A percentile compares a stretch with the other conserved stretches of the same genome.
phyloP scores from a whole-genome alignment of 2,113 vertebrate species.

The Sminthopsis crassicaudata region DNA sequence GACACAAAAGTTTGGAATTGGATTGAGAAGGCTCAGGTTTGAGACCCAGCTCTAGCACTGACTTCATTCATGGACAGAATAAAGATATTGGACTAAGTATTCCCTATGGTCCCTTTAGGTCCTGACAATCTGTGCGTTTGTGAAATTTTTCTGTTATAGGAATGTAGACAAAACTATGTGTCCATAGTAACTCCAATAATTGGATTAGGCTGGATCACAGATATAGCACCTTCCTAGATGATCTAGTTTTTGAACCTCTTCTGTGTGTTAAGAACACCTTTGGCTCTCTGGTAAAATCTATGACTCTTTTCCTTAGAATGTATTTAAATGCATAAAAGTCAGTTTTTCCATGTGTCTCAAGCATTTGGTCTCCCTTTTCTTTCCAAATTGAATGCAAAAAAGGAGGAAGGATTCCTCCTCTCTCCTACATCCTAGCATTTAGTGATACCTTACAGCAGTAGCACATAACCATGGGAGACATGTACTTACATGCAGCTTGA shows the following conservation, averaged over 20 bases:
- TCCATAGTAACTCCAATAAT: background rate
- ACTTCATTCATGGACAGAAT: background rate
- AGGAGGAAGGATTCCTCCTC: background rate
- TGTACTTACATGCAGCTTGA: background rate
- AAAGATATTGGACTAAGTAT: background rate
- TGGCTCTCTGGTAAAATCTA: background rate
- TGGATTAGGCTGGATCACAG: background rate
- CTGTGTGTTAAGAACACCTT: background rate
- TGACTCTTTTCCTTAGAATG: background rate
- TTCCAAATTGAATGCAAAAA: background rate
- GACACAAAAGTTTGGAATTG: background rate
- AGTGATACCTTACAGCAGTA: background rate
- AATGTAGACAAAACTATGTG: background rate
- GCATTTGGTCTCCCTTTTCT: background rate
- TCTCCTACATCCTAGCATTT: background rate
- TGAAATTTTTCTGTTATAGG: background rate
- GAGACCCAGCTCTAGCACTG: background rate
- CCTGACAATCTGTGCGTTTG: background rate
- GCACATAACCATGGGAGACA: background rate
- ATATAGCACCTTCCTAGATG: background rate
- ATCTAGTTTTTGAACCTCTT: background rate
- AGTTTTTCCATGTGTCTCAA: background rate
- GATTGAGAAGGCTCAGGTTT: background rate
- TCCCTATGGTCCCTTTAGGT: background rate
- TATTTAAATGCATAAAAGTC: background rate